phyloP scores from a whole-genome alignment of 2,113 vertebrate species.

The Suricata suricatta region DNA sequence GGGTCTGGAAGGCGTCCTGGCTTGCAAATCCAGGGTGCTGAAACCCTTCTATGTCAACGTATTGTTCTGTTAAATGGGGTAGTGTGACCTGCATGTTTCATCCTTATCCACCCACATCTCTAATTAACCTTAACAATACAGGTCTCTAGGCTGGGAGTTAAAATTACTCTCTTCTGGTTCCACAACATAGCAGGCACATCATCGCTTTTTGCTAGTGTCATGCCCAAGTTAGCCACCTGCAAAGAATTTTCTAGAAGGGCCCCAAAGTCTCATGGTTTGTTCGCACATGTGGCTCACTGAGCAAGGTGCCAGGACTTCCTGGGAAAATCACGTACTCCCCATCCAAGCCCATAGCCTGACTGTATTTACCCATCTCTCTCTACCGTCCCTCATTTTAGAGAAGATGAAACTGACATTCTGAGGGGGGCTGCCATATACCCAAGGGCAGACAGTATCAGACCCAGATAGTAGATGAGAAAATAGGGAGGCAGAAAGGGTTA shows the following conservation, averaged over 20 bases:
- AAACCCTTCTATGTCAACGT: neutral
- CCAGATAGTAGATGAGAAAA: fast-evolving
- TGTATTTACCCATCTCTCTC: no score
- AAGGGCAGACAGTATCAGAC: no score
- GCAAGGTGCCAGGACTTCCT: neutral
- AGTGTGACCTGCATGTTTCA: neutral
- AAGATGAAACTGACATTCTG: neutral
- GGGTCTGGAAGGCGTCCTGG: neutral
- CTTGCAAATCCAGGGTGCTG: neutral
- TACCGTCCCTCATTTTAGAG: neutral
- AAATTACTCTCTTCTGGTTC: neutral
- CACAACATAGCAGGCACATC: neutral
- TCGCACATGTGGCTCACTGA: neutral
- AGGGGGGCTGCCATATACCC: neutral
- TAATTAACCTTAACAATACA: neutral
- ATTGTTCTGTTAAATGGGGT: neutral
- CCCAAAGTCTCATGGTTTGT: neutral
- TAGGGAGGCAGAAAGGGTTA: neutral
- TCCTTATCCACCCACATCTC: neutral
- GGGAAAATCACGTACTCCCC: neutral
- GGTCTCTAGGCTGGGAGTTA: neutral
- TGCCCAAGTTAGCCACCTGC: neutral
- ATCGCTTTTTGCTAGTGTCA: neutral
- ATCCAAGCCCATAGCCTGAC: neutral
- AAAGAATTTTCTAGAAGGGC: neutral